Percentiles rank a stretch among this genome's conserved stretches.
Evolutionary conservation across 2,888 invertebrate species (phyloP).

Genomic region (Nineta flava): DNA sequence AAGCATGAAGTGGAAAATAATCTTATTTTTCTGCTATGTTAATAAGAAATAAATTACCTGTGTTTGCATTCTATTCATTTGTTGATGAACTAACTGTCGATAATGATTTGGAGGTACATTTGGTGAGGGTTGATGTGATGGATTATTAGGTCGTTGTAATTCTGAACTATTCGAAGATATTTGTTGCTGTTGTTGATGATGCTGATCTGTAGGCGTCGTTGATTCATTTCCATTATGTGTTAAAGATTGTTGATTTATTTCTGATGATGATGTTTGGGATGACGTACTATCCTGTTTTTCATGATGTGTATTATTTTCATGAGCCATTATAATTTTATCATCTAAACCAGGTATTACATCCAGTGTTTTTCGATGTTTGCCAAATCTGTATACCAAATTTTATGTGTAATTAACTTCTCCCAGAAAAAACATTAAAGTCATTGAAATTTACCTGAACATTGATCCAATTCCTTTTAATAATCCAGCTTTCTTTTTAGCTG

Average conservation of each 20-base stretch:
- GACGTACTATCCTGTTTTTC: constrained; percentile 7
- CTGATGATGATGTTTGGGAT: constrained; percentile 4
- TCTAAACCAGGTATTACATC: constrained; percentile 27
- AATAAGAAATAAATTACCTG: no score
- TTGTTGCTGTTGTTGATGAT: constrained; percentile 9
- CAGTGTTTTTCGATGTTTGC: constrained; percentile 43
- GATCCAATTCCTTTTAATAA: constrained; percentile 63
- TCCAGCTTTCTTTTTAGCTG: constrained; percentile 44
- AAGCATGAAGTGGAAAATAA: no score
- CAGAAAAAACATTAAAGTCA: not conserved
- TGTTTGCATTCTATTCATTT: not conserved
- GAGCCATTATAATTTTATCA: constrained; percentile 17
- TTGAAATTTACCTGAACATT: constrained; percentile 46
- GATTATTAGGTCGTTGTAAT: constrained; percentile 7
- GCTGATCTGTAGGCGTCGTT: constrained; percentile 13
- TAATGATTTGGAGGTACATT: constrained; percentile 9
- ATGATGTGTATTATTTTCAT: constrained; percentile 4
- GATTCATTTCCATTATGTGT: constrained; percentile 11
- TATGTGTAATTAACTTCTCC: constrained; percentile 2
- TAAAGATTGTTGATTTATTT: constrained; percentile 8
- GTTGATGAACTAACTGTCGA: constrained; percentile 6
- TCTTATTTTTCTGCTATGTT: no score
- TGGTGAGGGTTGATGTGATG: constrained; percentile 8
- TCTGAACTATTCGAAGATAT: not conserved
- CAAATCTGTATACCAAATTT: constrained; percentile 32